A percentile compares a stretch with the other conserved stretches of the same genome.
phyloP scores from a whole-genome alignment of 2,113 vertebrate genomes.

The Cyphomyrus discorhynchus region DNA sequence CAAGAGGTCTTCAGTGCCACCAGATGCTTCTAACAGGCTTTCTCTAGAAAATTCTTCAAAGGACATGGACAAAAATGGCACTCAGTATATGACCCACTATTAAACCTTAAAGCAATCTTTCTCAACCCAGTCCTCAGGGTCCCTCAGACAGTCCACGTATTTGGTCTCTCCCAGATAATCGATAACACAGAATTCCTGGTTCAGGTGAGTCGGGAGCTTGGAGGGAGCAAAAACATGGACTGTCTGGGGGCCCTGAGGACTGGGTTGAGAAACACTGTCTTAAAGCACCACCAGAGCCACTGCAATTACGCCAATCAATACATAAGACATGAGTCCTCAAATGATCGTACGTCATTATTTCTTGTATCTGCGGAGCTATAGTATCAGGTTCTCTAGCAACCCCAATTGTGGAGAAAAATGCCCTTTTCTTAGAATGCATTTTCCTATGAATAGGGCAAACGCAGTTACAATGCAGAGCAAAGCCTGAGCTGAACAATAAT shows the following conservation, averaged over 20 bases:
- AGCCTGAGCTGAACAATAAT: background rate
- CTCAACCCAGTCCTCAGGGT: too few species aligned
- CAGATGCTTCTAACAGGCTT: constrained; percentile 52
- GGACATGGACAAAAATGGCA: background rate
- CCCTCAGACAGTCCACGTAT: too few species aligned
- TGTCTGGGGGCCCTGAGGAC: too few species aligned
- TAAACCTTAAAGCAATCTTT: too few species aligned
- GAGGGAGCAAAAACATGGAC: too few species aligned
- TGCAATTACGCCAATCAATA: background rate
- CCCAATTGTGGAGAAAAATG: background rate
- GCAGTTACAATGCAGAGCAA: background rate
- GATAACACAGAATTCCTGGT: too few species aligned
- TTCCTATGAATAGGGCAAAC: background rate
- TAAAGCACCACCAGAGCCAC: background rate
- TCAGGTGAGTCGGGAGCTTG: too few species aligned
- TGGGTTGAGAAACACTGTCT: background rate
- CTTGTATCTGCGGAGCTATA: background rate
- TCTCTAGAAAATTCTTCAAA: constrained; percentile 58
- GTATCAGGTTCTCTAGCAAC: background rate
- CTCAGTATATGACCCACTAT: background rate
- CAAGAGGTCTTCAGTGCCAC: constrained; percentile 42
- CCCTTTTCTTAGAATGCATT: background rate
- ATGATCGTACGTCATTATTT: background rate
- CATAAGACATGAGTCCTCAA: background rate
- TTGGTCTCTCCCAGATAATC: too few species aligned